Evolutionary conservation across 2,113 vertebrate genomes (phyloP), one percentile per base, ranked within the genome.

Genomic region (Sinocyclocheilus anshuiensis): DNA sequence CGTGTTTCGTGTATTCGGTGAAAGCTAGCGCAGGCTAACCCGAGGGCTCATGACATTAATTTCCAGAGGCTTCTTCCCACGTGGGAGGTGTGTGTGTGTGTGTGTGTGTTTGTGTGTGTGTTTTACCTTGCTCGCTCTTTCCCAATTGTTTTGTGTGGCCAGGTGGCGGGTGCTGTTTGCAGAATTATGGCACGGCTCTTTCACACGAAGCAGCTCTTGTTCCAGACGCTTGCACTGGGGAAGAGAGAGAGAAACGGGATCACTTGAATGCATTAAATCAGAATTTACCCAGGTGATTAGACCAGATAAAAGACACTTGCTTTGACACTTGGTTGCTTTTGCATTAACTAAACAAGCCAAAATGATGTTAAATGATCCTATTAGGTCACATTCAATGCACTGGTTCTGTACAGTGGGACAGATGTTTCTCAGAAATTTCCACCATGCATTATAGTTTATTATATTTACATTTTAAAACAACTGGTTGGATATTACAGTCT

Each of bases 61-160:
- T 95, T 96, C 94, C 91, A 94, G 94, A 94, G 92, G 92, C 45
- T 94, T 93, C 92, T 93, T 93, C 93, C 1, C 24, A 65, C 18
- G 86, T 50, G 67, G 15, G 65, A 69, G 65, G 29, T 36, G 45
- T 10, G 39, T 61, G 50, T 81, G 11, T 42, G 81, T 50, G 42
- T 29, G 29, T 36, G 45, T 10, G 39, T 59, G 48, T 81, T 7
- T 42, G 81, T 50, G 42, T 61, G 50, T 81, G 11, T 42, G 81
- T 53, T 97, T 96, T 96, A 97, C 96, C 96, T 97, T 97, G 94
- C 93, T 93, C 93, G 94, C 93, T 94, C 93, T 94, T 94, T 96
- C 96, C 91, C 95, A 94, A 94, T 95, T 96, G 95, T 95, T 95
- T 96, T 96, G 94, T 92, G 94, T 93, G 94, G 93, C 94, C 94